Conservation (phyloP, 2,888 invertebrate genomes). For the Zelleria hepariella region DNA sequence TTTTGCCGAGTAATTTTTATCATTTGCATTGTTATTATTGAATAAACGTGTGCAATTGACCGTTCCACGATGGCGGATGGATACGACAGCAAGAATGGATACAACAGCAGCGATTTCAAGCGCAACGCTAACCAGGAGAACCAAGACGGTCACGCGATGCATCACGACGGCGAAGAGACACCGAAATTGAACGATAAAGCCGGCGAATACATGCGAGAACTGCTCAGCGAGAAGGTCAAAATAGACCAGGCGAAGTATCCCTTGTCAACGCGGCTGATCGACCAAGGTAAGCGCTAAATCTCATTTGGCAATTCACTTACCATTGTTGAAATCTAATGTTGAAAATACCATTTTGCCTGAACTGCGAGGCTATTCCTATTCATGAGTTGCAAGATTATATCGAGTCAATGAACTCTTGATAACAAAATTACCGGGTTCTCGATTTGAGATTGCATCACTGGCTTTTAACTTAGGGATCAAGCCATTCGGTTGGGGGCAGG, state of each 20-base stretch:
- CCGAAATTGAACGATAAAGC: slow-evolving; percentile 78
- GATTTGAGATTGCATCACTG: too few relatives aligned
- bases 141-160: slow-evolving; percentile 21
- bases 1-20: neutral
- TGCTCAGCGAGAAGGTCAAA: slow-evolving; percentile 79
- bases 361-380: too few relatives aligned
- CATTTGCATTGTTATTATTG: neutral
- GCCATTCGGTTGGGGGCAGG: too few relatives aligned
- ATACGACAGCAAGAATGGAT: slow-evolving; percentile 55
- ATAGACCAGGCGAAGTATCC: slow-evolving; percentile 78
- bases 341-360: neutral
- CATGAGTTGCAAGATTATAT: too few relatives aligned
- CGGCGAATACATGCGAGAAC: slow-evolving; percentile 82
- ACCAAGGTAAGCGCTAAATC: slow-evolving; percentile 73
- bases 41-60: neutral
- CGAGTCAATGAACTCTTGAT: too few relatives aligned
- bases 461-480: too few relatives aligned
- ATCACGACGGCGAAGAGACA: slow-evolving; percentile 63
- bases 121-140: slow-evolving; percentile 44
- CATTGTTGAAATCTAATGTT: neutral
- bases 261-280: slow-evolving; percentile 78
- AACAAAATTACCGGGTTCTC: too few relatives aligned
- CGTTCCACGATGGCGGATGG: slow-evolving; percentile 39
- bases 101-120: slow-evolving; percentile 62
- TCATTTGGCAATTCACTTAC: neutral